Percentiles rank a stretch among this genome's conserved stretches.
phyloP scores from a whole-genome alignment of 64 coral and sea anemone species.

The Exaiptasia diaphana region DNA sequence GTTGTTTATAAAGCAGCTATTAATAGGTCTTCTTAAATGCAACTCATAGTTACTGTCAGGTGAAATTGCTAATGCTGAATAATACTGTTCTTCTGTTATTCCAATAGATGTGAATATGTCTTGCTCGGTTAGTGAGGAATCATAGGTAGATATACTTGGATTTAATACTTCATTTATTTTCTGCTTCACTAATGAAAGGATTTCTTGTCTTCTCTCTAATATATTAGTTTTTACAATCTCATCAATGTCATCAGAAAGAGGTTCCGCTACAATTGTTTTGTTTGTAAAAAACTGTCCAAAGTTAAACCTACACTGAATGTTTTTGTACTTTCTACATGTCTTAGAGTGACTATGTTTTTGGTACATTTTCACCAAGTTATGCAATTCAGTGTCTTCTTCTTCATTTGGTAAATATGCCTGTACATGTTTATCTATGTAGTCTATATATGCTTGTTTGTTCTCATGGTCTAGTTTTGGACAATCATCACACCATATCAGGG shows the following conservation, averaged over 20 bases:
- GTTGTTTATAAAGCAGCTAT: slow-evolving; percentile 30
- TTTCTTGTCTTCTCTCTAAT: background rate
- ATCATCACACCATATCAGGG: slow-evolving; percentile 44
- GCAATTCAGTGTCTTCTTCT: background rate
- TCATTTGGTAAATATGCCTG: slow-evolving; percentile 17
- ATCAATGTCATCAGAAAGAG: slow-evolving; percentile 3
- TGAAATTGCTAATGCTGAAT: background rate
- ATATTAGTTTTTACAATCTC: background rate
- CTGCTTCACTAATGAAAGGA: background rate
- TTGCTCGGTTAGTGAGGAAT: background rate
- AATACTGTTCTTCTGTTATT: slow-evolving; percentile 16
- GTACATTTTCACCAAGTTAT: slow-evolving; percentile 31
- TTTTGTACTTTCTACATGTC: slow-evolving; percentile 54
- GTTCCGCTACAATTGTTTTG: slow-evolving; percentile 29
- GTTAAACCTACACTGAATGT: slow-evolving; percentile 25
- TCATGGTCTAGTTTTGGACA: slow-evolving; percentile 23
- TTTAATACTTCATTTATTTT: slow-evolving; percentile 12
- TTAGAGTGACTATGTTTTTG: slow-evolving; percentile 39
- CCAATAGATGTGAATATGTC: background rate
- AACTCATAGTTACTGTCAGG: slow-evolving; percentile 5
- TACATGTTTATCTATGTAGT: slow-evolving; percentile 34
- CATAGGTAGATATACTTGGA: background rate
- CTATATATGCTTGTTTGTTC: slow-evolving; percentile 32
- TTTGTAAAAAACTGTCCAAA: slow-evolving; percentile 43
- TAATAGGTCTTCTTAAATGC: slow-evolving; percentile 25